Percentiles rank a stretch among this genome's conserved stretches.
Conservation (phyloP, 2,113 vertebrate species). For the Anolis carolinensis region DNA sequence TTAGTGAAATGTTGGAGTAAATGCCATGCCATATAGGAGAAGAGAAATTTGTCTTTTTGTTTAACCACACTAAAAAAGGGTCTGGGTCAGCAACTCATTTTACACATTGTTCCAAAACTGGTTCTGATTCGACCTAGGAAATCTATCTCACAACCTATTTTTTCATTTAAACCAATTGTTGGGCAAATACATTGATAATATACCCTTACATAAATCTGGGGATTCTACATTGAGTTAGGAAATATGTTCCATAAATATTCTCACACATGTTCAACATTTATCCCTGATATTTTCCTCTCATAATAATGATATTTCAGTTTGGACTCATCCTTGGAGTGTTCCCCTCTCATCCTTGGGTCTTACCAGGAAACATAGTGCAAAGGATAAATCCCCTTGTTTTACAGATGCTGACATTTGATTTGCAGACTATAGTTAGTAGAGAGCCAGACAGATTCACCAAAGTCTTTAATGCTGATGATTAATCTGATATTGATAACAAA, state of each 20-base stretch:
- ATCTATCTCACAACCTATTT: too few species aligned
- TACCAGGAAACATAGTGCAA: background rate
- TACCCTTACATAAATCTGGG: too few species aligned
- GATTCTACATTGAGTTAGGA: background rate
- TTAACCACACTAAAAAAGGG: too few species aligned
- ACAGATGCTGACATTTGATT: background rate
- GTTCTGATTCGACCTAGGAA: too few species aligned
- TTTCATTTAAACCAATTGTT: too few species aligned
- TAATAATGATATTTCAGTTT: background rate
- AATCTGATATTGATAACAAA: background rate
- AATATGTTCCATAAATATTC: background rate
- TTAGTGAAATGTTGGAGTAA: too few species aligned
- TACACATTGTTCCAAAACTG: too few species aligned
- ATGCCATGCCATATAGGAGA: too few species aligned
- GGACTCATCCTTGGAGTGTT: background rate
- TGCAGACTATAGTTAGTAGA: background rate
- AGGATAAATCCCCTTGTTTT: background rate
- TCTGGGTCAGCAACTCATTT: too few species aligned
- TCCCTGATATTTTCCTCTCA: background rate
- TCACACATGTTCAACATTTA: background rate
- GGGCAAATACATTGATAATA: too few species aligned
- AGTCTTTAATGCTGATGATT: background rate
- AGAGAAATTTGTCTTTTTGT: too few species aligned
- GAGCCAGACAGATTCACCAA: background rate
- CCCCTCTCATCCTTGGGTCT: background rate